Percentiles rank a stretch among this genome's conserved stretches.
Evolutionary conservation across 2,113 vertebrate genomes (phyloP).

Genomic region (Accipiter virgatus): DNA sequence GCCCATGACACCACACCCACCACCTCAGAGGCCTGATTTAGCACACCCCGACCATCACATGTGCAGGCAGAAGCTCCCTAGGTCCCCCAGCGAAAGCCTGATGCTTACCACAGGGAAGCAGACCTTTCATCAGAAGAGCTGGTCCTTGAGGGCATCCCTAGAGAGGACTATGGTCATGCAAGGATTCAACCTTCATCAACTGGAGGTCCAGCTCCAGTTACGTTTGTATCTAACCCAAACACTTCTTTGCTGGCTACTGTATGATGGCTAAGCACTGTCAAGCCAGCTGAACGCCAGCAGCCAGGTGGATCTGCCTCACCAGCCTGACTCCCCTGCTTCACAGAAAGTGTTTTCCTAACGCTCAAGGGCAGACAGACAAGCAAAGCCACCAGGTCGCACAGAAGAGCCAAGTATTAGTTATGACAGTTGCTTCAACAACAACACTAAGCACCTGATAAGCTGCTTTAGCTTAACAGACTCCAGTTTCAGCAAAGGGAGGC

Average conservation of each 20-base stretch:
- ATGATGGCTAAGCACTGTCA: rapidly evolving
- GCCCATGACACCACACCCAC: rapidly evolving
- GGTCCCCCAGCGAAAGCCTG: neutral
- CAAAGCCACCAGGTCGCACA: neutral
- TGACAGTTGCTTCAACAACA: neutral
- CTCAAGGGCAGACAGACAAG: conserved; percentile 17
- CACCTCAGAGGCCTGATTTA: neutral
- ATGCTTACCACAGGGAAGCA: rapidly evolving
- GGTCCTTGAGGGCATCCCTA: neutral
- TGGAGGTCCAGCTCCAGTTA: neutral
- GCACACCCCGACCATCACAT: rapidly evolving
- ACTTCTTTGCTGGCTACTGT: neutral
- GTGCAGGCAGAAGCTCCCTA: rapidly evolving
- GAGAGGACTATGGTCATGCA: rapidly evolving
- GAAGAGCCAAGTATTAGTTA: neutral
- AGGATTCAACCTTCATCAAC: neutral
- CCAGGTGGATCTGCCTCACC: rapidly evolving
- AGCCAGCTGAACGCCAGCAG: rapidly evolving
- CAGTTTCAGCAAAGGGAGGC: too few species aligned
- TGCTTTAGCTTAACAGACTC: neutral
- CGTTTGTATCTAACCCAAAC: neutral
- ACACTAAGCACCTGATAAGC: neutral
- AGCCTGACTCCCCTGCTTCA: neutral
- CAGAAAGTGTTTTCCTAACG: neutral
- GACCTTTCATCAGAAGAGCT: neutral